Base-by-base conservation (phyloP, 2,888 invertebrate genomes). In the Cetonia aurata region DNA sequence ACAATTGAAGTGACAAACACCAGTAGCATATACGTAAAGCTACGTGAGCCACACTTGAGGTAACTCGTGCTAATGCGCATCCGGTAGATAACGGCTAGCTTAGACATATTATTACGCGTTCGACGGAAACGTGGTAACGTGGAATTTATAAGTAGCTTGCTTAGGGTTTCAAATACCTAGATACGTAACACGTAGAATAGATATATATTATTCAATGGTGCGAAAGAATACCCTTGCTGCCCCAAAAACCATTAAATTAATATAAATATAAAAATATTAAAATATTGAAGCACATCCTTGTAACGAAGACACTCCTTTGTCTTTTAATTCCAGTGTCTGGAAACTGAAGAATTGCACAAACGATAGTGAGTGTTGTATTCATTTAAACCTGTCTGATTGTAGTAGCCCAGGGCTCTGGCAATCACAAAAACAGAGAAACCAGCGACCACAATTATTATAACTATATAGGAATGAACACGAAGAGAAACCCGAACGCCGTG, bases 371-470 rank as follows among this genome's bases (percentile, higher is more conserved):
- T 1, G 1, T 25, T 1, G 25, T 25, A 25, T 25, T 25, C 13
- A 13, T 15, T 31, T 62, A 19, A 62, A 62, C 25, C 15, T 48
- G n/a, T 33, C 15, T 15, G 19, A n/a, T 25, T 62, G 62, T 48
- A 12, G 50, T 48, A 62, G 48, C 62, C 62, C 33, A 15, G 48
- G 62, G 62, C 48, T 48, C 31, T 48, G 33, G 48, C 50, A 62
- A 48, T 62, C 62, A 62, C 62, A 62, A 33, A 48, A 48, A n/a
- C 19, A 56, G 13, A 56, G 37, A 46, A 62, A 33, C 59, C 59
- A 19, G 48, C 33, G 19, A 31, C 59, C 19, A 59, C 48, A 62
- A 62, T 62, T 48, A 62, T 48, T 31, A 62, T 62, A 62, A 62
- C 48, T 48, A 48, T 33, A 13, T 44, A 59, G 59, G 19, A 42